These are phyloP conservation scores for Cyanoderma ruficeps DNA, from an alignment of 2,113 vertebrate species.

Conservation along the genomic window DNA sequence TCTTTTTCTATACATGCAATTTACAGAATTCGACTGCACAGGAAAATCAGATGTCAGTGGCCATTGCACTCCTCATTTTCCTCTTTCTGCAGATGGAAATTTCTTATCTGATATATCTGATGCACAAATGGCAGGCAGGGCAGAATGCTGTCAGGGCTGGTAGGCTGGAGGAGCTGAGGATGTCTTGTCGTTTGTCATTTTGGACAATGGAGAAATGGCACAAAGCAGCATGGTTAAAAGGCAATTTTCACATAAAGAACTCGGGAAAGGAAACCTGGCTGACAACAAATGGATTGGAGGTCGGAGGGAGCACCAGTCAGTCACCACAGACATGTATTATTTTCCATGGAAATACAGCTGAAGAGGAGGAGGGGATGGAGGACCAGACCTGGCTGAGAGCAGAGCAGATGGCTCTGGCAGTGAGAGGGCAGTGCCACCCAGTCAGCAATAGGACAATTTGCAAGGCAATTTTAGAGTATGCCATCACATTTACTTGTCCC, in stretches of 20 bases:
- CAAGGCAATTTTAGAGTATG: neutral
- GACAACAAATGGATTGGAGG: neutral
- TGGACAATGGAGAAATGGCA: neutral
- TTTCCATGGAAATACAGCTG: neutral
- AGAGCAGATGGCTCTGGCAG: neutral
- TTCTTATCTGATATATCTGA: neutral
- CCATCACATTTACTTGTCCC: neutral
- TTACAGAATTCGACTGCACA: neutral
- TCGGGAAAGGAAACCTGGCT: neutral
- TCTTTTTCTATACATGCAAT: neutral
- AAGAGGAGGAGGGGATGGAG: neutral
- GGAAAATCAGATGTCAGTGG: neutral
- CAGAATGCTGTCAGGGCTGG: neutral
- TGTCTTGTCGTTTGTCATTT: neutral
- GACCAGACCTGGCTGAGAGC: neutral
- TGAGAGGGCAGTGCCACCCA: neutral
- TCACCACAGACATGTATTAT: neutral
- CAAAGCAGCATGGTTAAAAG: neutral
- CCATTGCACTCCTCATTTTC: neutral
- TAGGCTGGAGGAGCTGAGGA: neutral
- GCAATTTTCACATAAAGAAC: neutral
- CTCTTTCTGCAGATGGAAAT: neutral
- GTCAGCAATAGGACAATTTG: neutral
- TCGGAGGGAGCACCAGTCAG: neutral
- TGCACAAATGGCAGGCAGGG: neutral